Evolutionary conservation across 2,888 invertebrate genomes (phyloP).

Genomic region (Lysandra coridon): DNA sequence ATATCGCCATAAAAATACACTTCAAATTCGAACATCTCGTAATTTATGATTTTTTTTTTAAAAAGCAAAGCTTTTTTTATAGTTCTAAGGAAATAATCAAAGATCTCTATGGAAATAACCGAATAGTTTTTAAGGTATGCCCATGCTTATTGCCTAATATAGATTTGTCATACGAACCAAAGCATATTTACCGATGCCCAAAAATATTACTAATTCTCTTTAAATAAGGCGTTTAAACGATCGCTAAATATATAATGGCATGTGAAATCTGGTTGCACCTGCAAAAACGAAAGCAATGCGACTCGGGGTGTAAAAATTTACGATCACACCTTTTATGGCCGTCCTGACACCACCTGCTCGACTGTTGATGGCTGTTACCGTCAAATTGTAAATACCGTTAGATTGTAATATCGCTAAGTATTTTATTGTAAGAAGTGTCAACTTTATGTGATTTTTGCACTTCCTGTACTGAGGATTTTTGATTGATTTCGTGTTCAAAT

Average conservation of each 20-base stretch:
- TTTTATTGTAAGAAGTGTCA: not conserved
- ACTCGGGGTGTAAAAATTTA: not conserved
- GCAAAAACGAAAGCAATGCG: conserved; percentile 8
- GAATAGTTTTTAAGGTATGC: no score
- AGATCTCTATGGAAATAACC: no score
- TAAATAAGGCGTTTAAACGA: not conserved
- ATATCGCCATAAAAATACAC: no score
- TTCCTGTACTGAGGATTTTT: no score
- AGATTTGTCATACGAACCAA: not conserved
- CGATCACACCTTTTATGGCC: not conserved
- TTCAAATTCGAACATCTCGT: no score
- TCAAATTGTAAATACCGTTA: not conserved
- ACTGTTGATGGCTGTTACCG: not conserved
- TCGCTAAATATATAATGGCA: not conserved
- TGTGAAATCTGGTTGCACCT: conserved; percentile 13
- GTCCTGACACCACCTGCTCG: not conserved
- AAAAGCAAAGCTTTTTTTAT: no score
- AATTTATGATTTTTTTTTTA: no score
- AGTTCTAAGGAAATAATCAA: no score
- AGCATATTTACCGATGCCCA: not conserved
- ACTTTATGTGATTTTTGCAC: no score
- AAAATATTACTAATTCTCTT: not conserved
- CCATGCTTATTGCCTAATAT: no score
- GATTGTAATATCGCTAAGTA: not conserved
- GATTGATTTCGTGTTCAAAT: not conserved